Conservation (phyloP, 2,797 vertebrate species). For the Pseudocheirus occidentalis region DNA sequence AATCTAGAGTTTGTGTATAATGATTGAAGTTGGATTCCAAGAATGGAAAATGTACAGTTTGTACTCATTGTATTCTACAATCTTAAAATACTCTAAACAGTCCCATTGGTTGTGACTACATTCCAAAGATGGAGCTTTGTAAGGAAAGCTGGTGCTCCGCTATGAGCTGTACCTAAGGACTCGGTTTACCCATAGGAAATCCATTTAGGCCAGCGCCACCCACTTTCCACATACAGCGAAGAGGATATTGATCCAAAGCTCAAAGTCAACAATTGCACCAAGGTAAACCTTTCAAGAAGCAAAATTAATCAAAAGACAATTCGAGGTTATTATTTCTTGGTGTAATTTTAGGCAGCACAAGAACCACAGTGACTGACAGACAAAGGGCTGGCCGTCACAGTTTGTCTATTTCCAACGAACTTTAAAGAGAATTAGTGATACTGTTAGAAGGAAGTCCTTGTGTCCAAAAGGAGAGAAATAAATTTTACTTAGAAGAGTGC, state of each 20-base stretch:
- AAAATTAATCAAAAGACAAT: constrained; percentile 5
- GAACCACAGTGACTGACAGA: background rate
- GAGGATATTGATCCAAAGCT: background rate
- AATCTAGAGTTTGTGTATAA: background rate
- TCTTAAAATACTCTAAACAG: background rate
- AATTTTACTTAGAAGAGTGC: background rate
- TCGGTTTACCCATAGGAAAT: background rate
- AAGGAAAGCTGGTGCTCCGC: background rate
- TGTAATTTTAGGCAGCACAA: constrained; percentile 27
- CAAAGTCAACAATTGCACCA: constrained; percentile 6
- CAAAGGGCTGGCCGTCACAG: background rate
- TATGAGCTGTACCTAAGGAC: background rate
- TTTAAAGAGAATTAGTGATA: background rate
- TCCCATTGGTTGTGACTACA: background rate
- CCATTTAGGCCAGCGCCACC: background rate
- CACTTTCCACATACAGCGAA: background rate
- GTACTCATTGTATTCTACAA: background rate
- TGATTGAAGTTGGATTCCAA: constrained; percentile 14
- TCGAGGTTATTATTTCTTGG: constrained; percentile 11
- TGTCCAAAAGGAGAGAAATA: background rate
- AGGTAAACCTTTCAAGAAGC: background rate
- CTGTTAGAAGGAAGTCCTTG: background rate
- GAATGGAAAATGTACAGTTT: background rate
- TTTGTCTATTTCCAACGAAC: background rate
- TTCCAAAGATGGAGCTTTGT: background rate